These are phyloP conservation scores for Sapajus apella DNA, from an alignment of 2,113 vertebrate genomes.

Conservation along the genomic window DNA sequence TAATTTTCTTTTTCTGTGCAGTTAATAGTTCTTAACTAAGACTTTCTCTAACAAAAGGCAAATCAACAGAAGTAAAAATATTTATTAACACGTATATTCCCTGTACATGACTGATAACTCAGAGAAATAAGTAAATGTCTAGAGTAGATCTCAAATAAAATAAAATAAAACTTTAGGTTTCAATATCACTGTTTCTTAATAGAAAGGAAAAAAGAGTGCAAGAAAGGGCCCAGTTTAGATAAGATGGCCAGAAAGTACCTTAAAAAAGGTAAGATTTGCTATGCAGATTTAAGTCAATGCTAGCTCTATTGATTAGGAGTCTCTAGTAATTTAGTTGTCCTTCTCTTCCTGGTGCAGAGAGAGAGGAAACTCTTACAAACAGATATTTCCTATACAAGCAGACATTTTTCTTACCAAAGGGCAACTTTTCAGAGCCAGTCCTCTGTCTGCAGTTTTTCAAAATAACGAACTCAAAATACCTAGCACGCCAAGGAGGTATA, in stretches of 20 bases:
- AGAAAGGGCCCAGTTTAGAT: neutral
- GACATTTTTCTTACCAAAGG: neutral
- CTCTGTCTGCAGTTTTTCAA: neutral
- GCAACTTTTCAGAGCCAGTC: neutral
- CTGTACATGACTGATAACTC: neutral
- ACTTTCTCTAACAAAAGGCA: neutral
- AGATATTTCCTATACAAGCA: neutral
- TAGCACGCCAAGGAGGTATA: neutral
- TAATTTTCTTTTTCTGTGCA: neutral
- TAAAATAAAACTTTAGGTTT: neutral
- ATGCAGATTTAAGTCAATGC: neutral
- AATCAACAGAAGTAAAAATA: neutral
- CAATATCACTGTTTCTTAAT: neutral
- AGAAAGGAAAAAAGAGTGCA: neutral
- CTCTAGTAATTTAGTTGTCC: neutral
- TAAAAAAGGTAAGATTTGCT: neutral
- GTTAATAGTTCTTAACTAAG: neutral
- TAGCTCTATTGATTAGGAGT: neutral
- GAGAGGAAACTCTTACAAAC: neutral
- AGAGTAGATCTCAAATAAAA: neutral
- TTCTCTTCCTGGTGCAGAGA: neutral
- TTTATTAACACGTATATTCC: neutral
- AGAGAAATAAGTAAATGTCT: neutral
- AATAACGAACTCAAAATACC: neutral
- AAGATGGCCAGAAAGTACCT: neutral